These are phyloP conservation scores for Tupaia tana DNA, from an alignment of 2,113 vertebrate genomes.

Conservation along the genomic window DNA sequence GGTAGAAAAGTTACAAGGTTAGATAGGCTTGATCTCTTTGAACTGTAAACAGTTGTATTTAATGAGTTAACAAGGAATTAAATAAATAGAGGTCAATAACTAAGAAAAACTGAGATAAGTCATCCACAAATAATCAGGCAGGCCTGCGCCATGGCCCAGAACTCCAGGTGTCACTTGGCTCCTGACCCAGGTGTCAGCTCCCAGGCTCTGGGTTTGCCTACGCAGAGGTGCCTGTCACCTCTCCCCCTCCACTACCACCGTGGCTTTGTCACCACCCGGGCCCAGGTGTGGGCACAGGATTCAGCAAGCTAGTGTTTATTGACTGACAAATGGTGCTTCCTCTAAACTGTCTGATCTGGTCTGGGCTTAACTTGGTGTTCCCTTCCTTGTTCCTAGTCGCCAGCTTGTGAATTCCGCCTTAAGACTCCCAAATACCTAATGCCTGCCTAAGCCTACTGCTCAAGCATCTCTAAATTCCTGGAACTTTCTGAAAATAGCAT, in stretches of 20 bases:
- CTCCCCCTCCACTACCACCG: neutral
- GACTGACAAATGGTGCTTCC: neutral
- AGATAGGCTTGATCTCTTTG: neutral
- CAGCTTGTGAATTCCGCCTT: neutral
- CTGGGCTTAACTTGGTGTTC: neutral
- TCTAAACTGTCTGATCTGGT: neutral
- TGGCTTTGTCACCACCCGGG: neutral
- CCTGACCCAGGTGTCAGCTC: neutral
- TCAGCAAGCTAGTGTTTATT: neutral
- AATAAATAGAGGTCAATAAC: slow-evolving; percentile 1
- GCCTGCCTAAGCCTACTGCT: neutral
- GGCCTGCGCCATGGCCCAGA: neutral
- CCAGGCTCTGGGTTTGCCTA: neutral
- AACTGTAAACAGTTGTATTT: slow-evolving; percentile 3
- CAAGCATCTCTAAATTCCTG: neutral
- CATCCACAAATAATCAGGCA: neutral
- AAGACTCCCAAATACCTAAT: neutral
- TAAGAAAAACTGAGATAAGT: slow-evolving; percentile 24
- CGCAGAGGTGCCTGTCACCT: neutral
- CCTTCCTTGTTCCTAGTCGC: neutral
- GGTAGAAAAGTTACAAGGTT: slow-evolving; percentile 4
- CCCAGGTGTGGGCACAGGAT: neutral
- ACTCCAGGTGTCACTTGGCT: slow-evolving; percentile 15
- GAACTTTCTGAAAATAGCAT: slow-evolving; percentile 42
- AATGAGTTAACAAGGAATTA: slow-evolving; percentile 9